Evolutionary conservation across 2,888 invertebrate genomes (phyloP).

Genomic region (Lottia scabra): DNA sequence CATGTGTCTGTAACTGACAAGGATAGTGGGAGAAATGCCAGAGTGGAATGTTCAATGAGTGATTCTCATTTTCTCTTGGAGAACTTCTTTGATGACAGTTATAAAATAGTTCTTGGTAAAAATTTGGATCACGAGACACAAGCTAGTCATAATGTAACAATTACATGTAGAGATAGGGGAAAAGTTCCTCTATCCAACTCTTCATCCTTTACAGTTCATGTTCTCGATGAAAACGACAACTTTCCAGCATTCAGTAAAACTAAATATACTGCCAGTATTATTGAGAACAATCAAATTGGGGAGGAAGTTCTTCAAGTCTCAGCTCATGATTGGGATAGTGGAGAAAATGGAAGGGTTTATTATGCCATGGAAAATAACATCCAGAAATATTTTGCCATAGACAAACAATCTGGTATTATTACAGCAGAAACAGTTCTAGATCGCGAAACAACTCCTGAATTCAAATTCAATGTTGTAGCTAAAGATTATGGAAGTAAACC

Average conservation of each 20-base stretch:
- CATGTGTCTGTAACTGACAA: conserved; percentile 82
- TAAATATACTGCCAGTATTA: conserved; percentile 46
- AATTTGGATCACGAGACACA: conserved; percentile 55
- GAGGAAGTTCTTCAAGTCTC: conserved; percentile 63
- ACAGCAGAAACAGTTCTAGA: conserved; percentile 87
- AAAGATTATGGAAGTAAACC: conserved; percentile 78
- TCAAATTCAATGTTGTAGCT: conserved; percentile 91
- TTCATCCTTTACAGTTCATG: conserved; percentile 51
- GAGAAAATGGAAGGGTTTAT: conserved; percentile 52
- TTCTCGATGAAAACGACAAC: conserved; percentile 63
- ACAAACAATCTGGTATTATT: conserved; percentile 84
- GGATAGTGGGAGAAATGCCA: conserved; percentile 53
- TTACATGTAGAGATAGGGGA: conserved; percentile 60
- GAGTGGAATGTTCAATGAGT: conserved; percentile 51
- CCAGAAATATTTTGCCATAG: conserved; percentile 87
- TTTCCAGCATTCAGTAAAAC: conserved; percentile 48
- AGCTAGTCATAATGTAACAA: conserved; percentile 48
- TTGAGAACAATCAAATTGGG: conserved; percentile 52
- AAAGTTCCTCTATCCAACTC: conserved; percentile 47
- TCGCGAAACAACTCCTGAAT: conserved; percentile 86
- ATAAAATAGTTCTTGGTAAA: conserved; percentile 43
- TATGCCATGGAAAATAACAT: conserved; percentile 74
- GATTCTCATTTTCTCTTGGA: conserved; percentile 47
- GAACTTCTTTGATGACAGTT: conserved; percentile 30
- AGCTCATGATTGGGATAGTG: conserved; percentile 78